A percentile compares a stretch with the other conserved stretches of the same genome.
These are phyloP conservation scores for Benthosema pterotum DNA, from an alignment of 2,797 vertebrate genomes.

Conservation along the genomic window DNA sequence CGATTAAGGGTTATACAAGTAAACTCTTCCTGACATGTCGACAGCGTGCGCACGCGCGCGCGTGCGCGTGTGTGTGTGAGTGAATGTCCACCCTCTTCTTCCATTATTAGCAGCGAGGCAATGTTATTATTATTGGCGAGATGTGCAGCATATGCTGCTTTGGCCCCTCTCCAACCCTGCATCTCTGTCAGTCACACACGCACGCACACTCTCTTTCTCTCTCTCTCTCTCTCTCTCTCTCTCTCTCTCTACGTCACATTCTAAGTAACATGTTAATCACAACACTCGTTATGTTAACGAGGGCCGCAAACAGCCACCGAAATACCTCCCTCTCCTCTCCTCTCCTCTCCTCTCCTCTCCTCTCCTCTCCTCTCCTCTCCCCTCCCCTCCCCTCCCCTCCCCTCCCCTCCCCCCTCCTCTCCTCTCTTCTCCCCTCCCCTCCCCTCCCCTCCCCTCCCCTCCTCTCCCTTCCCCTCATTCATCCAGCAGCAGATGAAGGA, in stretches of 20 bases:
- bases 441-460: conserved; percentile 6
- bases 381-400: conserved; percentile 11
- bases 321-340: conserved; percentile 20
- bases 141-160: conserved; percentile 79
- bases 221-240: too few relatives aligned
- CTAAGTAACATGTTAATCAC: conserved; percentile 27
- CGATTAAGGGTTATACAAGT: too few relatives aligned
- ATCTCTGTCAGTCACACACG: conserved; percentile 41
- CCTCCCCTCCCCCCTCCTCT: not conserved
- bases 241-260: conserved; percentile 43
- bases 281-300: conserved; percentile 36
- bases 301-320: conserved; percentile 49
- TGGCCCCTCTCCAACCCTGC: conserved; percentile 64
- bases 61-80: conserved; percentile 30
- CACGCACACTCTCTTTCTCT: too few relatives aligned
- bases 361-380: not conserved
- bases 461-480: conserved; percentile 2
- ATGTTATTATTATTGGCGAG: conserved; percentile 79
- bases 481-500: conserved; percentile 51
- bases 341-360: not conserved
- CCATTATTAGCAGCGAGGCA: conserved; percentile 78
- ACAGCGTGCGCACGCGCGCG: conserved; percentile 16
- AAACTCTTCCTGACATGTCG: not conserved
- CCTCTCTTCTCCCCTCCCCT: not conserved
- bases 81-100: conserved; percentile 53